Conservation (phyloP, 2,113 vertebrate species). For the Scalopus aquaticus region DNA sequence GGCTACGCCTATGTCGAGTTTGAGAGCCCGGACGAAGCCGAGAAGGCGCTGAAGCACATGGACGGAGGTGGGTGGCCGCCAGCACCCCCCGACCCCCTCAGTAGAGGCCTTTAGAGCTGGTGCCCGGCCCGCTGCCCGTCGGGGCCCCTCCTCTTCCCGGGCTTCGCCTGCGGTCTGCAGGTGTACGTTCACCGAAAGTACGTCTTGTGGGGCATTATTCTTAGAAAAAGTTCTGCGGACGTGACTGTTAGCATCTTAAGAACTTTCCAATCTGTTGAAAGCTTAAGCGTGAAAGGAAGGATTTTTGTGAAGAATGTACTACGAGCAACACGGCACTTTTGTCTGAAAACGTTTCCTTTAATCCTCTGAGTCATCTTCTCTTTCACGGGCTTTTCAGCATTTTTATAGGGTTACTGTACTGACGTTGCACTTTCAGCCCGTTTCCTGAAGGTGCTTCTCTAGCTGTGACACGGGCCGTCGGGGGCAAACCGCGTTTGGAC, state of each 20-base stretch:
- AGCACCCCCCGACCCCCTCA: background rate
- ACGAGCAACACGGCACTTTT: background rate
- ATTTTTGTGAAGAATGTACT: background rate
- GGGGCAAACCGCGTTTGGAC: too few relatives aligned
- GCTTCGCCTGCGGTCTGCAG: background rate
- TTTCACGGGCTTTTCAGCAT: background rate
- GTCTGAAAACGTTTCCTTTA: background rate
- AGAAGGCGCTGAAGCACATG: constrained; percentile 98
- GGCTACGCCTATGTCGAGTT: constrained; percentile 98
- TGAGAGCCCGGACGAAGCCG: constrained; percentile 93
- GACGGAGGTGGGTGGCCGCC: constrained; percentile 91
- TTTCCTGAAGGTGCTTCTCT: background rate
- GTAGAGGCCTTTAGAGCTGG: background rate
- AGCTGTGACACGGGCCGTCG: background rate
- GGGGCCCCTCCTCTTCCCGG: background rate
- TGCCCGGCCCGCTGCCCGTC: background rate
- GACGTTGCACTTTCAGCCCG: background rate
- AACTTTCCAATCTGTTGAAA: constrained; percentile 22
- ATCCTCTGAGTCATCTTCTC: background rate
- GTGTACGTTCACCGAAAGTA: background rate
- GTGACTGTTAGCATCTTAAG: constrained; percentile 30
- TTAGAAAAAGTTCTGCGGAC: background rate
- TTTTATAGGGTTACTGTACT: background rate
- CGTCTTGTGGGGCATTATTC: background rate
- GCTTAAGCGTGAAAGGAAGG: background rate